phyloP scores from a whole-genome alignment of 1,140 invertebrate species.

The Macrobrachium rosenbergii region DNA sequence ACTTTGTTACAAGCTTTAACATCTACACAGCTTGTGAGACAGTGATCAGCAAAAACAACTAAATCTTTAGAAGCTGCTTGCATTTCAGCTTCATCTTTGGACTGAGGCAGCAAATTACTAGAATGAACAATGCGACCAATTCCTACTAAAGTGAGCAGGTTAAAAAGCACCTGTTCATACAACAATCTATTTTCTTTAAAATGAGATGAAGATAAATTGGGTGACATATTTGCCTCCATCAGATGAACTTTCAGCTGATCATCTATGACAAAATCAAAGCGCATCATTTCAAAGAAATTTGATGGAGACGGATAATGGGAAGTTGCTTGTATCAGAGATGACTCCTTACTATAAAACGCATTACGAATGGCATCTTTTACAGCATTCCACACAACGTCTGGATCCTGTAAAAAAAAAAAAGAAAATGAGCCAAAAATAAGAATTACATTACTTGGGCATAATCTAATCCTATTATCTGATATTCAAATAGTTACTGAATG shows the following conservation, averaged over 20 bases:
- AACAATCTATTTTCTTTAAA: constrained; percentile 87
- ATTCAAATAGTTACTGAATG: too few relatives aligned
- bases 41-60: constrained; percentile 81
- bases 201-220: constrained; percentile 94
- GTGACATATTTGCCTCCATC: constrained; percentile 98
- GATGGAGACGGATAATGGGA: constrained; percentile 74
- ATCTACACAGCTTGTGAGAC: constrained; percentile 75
- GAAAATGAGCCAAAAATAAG: neutral
- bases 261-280: constrained; percentile 94
- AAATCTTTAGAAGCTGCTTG: constrained; percentile 85
- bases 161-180: constrained; percentile 94
- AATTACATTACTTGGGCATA: neutral
- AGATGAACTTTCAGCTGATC: constrained; percentile 88
- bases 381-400: constrained; percentile 83
- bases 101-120: constrained; percentile 30
- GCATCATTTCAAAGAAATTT: constrained; percentile 94
- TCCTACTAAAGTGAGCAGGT: constrained; percentile 79
- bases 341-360: constrained; percentile 83
- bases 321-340: constrained; percentile 70
- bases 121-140: constrained; percentile 70
- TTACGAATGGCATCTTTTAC: constrained; percentile 83
- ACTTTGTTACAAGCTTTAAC: constrained; percentile 77
- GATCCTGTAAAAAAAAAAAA: constrained; percentile 73
- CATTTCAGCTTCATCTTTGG: constrained; percentile 76
- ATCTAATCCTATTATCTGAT: too few relatives aligned